Conservation (phyloP, 2,888 invertebrate genomes). For the Scaptomyza caliginosa region DNA sequence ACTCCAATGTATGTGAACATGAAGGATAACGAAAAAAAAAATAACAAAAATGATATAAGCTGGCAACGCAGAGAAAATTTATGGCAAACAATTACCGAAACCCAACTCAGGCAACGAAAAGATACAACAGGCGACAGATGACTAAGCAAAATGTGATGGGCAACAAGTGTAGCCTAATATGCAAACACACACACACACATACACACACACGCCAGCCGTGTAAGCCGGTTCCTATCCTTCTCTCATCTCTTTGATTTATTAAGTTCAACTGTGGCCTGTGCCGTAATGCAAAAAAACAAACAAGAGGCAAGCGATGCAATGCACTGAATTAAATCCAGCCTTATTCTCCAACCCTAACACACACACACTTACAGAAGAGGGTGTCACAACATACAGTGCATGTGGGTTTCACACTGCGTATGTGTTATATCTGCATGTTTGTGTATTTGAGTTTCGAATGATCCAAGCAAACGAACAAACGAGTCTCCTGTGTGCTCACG, state of each 20-base stretch:
- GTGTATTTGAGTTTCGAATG: constrained; percentile 30
- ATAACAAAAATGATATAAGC: constrained; percentile 19
- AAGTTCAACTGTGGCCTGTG: constrained; percentile 36
- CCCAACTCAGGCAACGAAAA: constrained; percentile 4
- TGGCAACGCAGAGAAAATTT: constrained; percentile 35
- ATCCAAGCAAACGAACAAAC: constrained; percentile 36
- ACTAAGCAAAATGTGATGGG: constrained; percentile 23
- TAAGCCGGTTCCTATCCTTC: constrained; percentile 5
- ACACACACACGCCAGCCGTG: constrained; percentile 19
- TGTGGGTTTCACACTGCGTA: constrained; percentile 38
- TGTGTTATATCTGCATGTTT: constrained; percentile 36
- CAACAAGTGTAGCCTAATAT: constrained; percentile 46
- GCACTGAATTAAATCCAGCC: constrained; percentile 28
- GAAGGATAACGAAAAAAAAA: constrained; percentile 14
- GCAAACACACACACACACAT: neutral
- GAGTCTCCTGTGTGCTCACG: neutral
- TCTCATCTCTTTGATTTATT: constrained; percentile 56
- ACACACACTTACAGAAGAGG: neutral
- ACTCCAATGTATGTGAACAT: constrained; percentile 2
- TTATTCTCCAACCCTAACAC: neutral
- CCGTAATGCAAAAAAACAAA: constrained; percentile 11
- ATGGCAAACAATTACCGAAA: constrained; percentile 52
- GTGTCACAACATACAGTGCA: constrained; percentile 19
- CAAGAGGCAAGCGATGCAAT: constrained; percentile 19
- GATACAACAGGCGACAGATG: constrained; percentile 4